Percentiles rank a stretch among this genome's conserved stretches.
Evolutionary conservation across 2,113 vertebrate species (phyloP).

Genomic region (Phaetusa simplex): DNA sequence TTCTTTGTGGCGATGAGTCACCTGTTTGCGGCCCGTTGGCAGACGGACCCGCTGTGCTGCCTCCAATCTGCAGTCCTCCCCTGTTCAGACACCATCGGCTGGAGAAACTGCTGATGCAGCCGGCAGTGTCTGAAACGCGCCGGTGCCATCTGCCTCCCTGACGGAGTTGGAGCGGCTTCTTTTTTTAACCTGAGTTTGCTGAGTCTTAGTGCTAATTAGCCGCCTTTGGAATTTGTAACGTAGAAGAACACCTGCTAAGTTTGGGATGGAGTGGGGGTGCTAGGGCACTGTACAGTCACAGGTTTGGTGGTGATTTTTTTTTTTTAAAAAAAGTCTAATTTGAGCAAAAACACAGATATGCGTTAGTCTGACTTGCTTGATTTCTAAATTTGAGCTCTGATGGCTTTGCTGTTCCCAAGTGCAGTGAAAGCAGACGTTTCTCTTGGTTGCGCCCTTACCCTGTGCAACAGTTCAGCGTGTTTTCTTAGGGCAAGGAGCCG

Average conservation of each 20-base stretch:
- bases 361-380: neutral
- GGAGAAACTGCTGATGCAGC: conserved; percentile 68
- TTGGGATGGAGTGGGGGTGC: conserved; percentile 45
- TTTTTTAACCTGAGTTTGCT: conserved; percentile 67
- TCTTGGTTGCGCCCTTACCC: neutral
- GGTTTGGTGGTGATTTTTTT: neutral
- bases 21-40: conserved; percentile 27
- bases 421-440: neutral
- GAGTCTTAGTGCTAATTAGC: conserved; percentile 64
- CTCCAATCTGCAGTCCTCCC: conserved; percentile 8
- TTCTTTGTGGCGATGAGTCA: neutral
- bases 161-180: conserved; percentile 32
- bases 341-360: neutral
- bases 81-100: conserved; percentile 48
- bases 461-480: neutral
- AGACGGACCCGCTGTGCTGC: neutral
- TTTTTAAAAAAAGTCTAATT: neutral
- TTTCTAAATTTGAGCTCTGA: neutral
- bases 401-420: neutral
- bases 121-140: conserved; percentile 32
- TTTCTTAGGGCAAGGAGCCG: neutral
- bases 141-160: conserved; percentile 65
- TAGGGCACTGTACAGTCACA: conserved; percentile 21
- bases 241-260: conserved; percentile 37
- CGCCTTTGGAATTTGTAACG: conserved; percentile 39